Conservation (phyloP, 2,888 invertebrate species). For the Eristalinus aeneus region DNA sequence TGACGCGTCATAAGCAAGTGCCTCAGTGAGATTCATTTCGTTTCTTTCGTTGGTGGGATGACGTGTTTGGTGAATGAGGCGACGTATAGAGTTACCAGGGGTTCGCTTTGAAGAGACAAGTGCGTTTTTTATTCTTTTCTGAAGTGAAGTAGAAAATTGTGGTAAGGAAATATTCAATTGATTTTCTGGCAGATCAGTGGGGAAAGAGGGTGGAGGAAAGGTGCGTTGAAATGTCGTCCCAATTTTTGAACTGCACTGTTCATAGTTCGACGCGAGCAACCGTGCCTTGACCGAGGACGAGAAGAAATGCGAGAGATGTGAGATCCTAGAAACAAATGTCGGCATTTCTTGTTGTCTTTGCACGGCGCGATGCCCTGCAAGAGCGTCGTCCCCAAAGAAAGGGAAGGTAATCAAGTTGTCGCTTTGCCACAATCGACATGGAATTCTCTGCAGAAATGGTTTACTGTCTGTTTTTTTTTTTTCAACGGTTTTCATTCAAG, state of each 20-base stretch:
- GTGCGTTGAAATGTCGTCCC: no score
- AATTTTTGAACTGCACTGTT: no score
- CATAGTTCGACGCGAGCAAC: constrained; percentile 40
- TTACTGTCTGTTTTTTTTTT: no score
- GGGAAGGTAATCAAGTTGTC: constrained; percentile 65
- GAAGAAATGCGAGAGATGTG: constrained; percentile 28
- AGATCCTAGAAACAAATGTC: constrained; percentile 36
- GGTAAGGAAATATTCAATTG: no score
- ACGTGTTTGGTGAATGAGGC: constrained; percentile 4
- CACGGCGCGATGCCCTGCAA: neutral
- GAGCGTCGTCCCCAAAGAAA: constrained; percentile 11
- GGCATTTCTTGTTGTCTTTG: constrained; percentile 40
- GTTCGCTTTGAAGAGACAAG: no score
- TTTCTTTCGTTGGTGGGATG: constrained; percentile 21
- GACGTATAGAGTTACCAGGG: constrained; percentile 38
- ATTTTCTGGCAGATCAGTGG: no score
- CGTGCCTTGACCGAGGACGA: neutral
- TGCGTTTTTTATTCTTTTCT: no score
- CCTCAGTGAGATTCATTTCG: constrained; percentile 36
- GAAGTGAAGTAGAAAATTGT: neutral
- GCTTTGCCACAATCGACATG: constrained; percentile 60
- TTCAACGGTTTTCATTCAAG: no score
- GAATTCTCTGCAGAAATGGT: no score
- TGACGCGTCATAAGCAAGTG: neutral
- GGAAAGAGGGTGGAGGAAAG: no score